Evolutionary conservation across 2,797 vertebrate genomes (phyloP).

Genomic region (Serranus cabrilla): DNA sequence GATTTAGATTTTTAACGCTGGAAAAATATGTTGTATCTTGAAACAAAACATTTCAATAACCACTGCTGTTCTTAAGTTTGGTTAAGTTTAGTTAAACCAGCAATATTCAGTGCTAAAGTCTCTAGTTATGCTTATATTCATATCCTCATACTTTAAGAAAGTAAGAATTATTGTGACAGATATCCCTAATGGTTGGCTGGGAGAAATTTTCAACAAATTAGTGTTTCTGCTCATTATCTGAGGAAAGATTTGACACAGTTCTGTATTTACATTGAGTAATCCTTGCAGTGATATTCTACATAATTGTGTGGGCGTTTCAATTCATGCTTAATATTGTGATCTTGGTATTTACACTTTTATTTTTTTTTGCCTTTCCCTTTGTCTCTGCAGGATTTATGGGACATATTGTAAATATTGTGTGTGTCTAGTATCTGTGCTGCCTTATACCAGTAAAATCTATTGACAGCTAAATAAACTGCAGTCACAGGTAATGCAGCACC

Average conservation of each 20-base stretch:
- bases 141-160: background rate
- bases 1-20: no score
- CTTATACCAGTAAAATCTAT: background rate
- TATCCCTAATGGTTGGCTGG: background rate
- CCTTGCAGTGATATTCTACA: background rate
- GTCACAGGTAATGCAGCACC: background rate
- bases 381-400: background rate
- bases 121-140: background rate
- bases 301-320: background rate
- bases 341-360: background rate
- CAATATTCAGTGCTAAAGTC: background rate
- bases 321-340: background rate
- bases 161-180: background rate
- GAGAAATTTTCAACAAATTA: background rate
- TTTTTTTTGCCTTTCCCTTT: background rate
- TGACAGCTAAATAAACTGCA: background rate
- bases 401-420: background rate
- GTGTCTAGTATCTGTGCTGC: background rate
- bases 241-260: background rate
- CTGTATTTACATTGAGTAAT: background rate
- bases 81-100: background rate
- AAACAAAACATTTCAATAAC: background rate
- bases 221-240: no score
- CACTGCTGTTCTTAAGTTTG: background rate
- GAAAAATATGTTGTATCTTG: background rate